A percentile compares a stretch with the other conserved stretches of the same genome.
Conservation (phyloP, 2,888 invertebrate species). For the Zhuqinia jingwanae region DNA sequence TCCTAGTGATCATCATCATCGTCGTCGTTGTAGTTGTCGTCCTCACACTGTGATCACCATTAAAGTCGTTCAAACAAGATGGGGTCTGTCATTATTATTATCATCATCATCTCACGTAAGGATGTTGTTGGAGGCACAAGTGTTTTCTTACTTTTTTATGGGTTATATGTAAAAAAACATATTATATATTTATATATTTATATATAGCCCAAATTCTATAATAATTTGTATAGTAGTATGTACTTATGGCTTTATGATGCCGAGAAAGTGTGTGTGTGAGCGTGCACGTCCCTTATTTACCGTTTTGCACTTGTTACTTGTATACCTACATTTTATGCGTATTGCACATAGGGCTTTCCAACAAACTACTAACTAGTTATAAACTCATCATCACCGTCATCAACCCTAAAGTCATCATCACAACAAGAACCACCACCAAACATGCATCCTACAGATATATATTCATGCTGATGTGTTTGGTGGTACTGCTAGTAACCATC, state of each 20-base stretch:
- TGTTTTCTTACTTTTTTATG: slow-evolving; percentile 8
- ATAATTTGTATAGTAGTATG: too few relatives aligned
- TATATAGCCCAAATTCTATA: neutral
- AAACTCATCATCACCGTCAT: slow-evolving; percentile 60
- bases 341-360: neutral
- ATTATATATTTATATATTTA: neutral
- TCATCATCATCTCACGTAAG: too few relatives aligned
- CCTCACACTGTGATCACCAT: slow-evolving; percentile 52
- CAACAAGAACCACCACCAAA: slow-evolving; percentile 37
- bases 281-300: slow-evolving; percentile 45
- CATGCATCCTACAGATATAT: neutral
- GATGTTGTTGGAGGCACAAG: slow-evolving; percentile 7
- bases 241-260: slow-evolving; percentile 30
- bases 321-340: neutral
- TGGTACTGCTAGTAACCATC: slow-evolving; percentile 18
- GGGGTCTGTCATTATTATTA: slow-evolving; percentile 11
- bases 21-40: too few relatives aligned
- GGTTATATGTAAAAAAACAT: neutral
- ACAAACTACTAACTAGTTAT: slow-evolving; percentile 26
- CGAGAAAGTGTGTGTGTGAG: slow-evolving; percentile 52
- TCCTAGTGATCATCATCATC: slow-evolving; percentile 32
- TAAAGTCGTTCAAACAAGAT: slow-evolving; percentile 56
- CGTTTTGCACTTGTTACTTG: slow-evolving; percentile 23
- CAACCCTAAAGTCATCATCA: slow-evolving; percentile 59
- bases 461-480: neutral